Base-by-base conservation (phyloP, 1,140 invertebrate species). In the Cryptotermes secundus region DNA sequence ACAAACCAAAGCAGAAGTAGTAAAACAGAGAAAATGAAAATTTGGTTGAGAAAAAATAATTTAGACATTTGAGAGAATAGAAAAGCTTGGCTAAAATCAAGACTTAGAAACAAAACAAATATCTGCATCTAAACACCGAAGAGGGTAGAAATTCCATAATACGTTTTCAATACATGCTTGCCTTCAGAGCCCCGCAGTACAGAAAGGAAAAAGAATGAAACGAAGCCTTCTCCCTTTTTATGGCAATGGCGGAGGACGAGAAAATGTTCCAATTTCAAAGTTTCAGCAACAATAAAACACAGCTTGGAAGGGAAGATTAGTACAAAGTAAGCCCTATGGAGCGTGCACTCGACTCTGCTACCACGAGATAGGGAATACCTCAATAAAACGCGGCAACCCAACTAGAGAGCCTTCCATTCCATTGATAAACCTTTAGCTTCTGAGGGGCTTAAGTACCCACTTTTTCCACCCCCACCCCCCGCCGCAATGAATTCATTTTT, bases 231-330 rank as follows among this genome's bases (percentile, higher is more conserved):
- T 72, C 0, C 7, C n/a, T 26, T 72, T 31, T 72, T 72, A 72
- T n/a, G 59, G 26, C 26, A 26, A 72, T 31, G 59, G n/a, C 26
- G 7, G 59, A 72, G 59, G 9, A 31, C 14, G 59, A 31, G 59
- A 72, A 31, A 72, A 72, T 31, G n/a, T 72, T 72, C 59, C 59
- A 72, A 10, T 31, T 72, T 31, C n/a, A 72, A 72, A 72, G 59
- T 72, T 31, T 31, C 59, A 72, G 59, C 59, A 72, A 72, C 59
- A 72, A 72, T 72, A 72, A 72, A 72, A 72, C 59, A 72, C 59
- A 72, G 59, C 59, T 72, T 72, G 59, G 59, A 72, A 72, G 59
- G n/a, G n/a, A 72, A 72, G n/a, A 72, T 72, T 72, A 72, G 59
- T 72, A 31, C 7, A n/a, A 72, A 72, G 9, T 72, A 72, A 72